phyloP scores from a whole-genome alignment of 2,113 vertebrate genomes.

The Vulpes lagopus region DNA sequence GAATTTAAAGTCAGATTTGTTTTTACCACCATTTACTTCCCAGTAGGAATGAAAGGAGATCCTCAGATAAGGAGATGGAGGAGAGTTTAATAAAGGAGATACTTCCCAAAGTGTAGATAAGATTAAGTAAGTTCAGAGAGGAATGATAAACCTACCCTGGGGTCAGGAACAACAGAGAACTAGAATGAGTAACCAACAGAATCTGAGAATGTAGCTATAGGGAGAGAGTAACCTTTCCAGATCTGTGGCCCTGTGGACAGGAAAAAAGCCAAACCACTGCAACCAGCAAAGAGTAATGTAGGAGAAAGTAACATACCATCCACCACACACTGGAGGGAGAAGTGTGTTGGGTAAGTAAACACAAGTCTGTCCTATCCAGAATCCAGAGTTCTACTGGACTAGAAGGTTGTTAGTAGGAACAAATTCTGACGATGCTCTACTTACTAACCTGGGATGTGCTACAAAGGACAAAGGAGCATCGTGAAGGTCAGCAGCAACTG shows the following conservation, averaged over 20 bases:
- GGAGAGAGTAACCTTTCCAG: background rate
- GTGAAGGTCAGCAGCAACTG: background rate
- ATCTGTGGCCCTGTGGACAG: background rate
- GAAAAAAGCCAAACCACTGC: background rate
- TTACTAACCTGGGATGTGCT: background rate
- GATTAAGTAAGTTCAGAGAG: background rate
- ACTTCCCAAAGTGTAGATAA: background rate
- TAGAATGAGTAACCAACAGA: background rate
- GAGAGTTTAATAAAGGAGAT: background rate
- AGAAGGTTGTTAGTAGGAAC: background rate
- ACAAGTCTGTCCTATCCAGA: background rate
- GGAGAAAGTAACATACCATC: background rate
- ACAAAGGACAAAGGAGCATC: background rate
- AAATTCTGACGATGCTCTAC: background rate
- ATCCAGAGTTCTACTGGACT: background rate
- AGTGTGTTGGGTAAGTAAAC: background rate
- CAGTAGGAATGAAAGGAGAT: background rate
- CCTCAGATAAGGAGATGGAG: background rate
- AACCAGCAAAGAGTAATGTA: background rate
- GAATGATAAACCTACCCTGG: background rate
- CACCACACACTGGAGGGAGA: background rate
- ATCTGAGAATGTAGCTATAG: background rate
- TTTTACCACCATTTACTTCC: background rate
- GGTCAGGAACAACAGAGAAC: background rate
- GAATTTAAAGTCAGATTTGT: background rate